Percentiles rank a stretch among this genome's conserved stretches.
These are phyloP conservation scores for Epirrita christyi DNA, from an alignment of 2,888 invertebrate genomes.

Conservation along the genomic window DNA sequence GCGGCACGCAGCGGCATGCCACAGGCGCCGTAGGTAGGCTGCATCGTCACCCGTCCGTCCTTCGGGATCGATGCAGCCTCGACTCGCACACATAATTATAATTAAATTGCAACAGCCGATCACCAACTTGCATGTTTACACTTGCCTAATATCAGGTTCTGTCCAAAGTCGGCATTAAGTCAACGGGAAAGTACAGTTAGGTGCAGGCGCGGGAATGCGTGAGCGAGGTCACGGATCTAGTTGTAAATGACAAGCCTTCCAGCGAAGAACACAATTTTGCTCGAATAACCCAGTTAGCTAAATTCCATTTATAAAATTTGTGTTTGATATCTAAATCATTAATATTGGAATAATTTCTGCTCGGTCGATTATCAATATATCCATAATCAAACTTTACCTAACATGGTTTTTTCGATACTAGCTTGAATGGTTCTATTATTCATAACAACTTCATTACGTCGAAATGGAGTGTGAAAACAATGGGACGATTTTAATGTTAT, in stretches of 20 bases:
- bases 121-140: conserved; percentile 76
- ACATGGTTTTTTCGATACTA: conserved; percentile 7
- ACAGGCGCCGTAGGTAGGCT: conserved; percentile 50
- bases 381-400: conserved; percentile 5
- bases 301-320: conserved; percentile 7
- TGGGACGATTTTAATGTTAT: conserved; percentile 53
- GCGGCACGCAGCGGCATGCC: conserved; percentile 67
- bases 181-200: conserved; percentile 85
- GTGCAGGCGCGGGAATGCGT: conserved; percentile 84
- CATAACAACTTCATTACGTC: conserved; percentile 26
- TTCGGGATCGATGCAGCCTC: conserved; percentile 69
- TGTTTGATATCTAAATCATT: conserved; percentile 1
- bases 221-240: conserved; percentile 85
- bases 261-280: conserved; percentile 71
- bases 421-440: conserved; percentile 21
- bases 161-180: conserved; percentile 82
- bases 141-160: conserved; percentile 82
- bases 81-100: conserved; percentile 73
- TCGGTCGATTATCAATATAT: conserved; percentile 7
- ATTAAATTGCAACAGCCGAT: conserved; percentile 82
- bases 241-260: conserved; percentile 82
- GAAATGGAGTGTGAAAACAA: conserved; percentile 48
- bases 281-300: conserved; percentile 59
- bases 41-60: conserved; percentile 49
- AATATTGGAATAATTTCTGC: too few relatives aligned